Conservation (phyloP, 2,113 vertebrate species). For the Semnopithecus entellus region DNA sequence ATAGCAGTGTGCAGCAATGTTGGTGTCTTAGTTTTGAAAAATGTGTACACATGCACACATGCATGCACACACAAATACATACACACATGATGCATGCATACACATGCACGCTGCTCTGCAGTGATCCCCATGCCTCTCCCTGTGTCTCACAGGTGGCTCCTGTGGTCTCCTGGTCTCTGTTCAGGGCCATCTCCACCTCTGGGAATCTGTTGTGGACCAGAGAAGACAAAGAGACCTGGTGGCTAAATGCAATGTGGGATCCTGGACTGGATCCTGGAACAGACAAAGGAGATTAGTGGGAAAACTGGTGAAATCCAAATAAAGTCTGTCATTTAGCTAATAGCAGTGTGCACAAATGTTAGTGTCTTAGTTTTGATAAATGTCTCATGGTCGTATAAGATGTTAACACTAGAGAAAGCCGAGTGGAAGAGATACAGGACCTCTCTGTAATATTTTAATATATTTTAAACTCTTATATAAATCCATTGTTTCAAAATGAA, state of each 20-base stretch:
- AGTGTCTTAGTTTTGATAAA: rapidly evolving
- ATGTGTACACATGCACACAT: too few species aligned
- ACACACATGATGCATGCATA: not conserved
- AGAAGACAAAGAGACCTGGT: not conserved
- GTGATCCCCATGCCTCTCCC: not conserved
- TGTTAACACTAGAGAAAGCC: not conserved
- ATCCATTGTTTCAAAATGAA: not conserved
- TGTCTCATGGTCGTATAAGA: rapidly evolving
- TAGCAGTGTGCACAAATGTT: rapidly evolving
- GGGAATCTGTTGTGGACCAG: not conserved
- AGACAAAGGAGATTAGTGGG: not conserved
- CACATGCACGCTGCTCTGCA: not conserved
- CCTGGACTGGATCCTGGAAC: not conserved
- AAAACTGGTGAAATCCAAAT: not conserved
- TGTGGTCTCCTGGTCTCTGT: not conserved
- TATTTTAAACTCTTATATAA: too few species aligned
- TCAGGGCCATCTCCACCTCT: not conserved
- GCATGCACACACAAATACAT: not conserved
- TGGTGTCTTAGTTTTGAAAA: too few species aligned
- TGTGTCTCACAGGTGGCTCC: not conserved
- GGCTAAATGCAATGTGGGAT: not conserved
- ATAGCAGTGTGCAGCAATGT: too few species aligned
- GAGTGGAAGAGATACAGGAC: too few species aligned
- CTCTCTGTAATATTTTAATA: not conserved
- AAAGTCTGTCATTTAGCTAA: not conserved